Evolutionary conservation across 2,888 invertebrate genomes (phyloP), one percentile per base, ranked within the genome.

Genomic region (Stratiomys singularior): DNA sequence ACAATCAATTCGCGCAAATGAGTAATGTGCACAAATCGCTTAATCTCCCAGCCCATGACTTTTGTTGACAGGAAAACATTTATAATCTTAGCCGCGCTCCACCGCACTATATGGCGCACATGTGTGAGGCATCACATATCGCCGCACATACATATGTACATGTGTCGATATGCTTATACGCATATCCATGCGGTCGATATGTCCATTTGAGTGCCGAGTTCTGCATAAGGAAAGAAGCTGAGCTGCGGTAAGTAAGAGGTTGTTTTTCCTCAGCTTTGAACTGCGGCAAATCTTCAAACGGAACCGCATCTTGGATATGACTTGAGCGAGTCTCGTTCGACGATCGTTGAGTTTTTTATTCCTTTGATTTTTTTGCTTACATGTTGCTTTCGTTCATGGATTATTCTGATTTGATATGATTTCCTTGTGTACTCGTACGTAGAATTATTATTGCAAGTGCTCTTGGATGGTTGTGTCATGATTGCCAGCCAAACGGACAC

Each of bases 11-110:
- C 69, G 44, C 44, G 69, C 23, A 69, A 69, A 69, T 74, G 74
- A 74, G 44, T 58, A 74, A 58, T 74, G 58, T 60, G 58, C 74
- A 28, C 74, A 58, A 74, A 58, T 74, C 74, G 72, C 27, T 60
- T 74, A 74, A 74, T 74, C 74, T 74, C 74, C 21, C 15, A 15
- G 3, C 74, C 30, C 58, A 74, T 74, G 74, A 74, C 74, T 74
- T 69, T 74, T 60, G 74, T 37, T 74, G 74, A 74, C 74, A 74
- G 74, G 37, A 30, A 44, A 52, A 28, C 71, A 72, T 72, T 72
- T 28, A 72, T 72, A 72, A 72, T 72, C 71, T 69, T 72, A 21
- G 69, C 69, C 25, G 69, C 66, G 66, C 9, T 44, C 66, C 46
- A 30, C 18, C 66, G 37, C 1, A 30, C 37, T 1, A 52, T 37